These are phyloP conservation scores for Cryptus viduatorius DNA, from an alignment of 2,888 invertebrate species.

Conservation along the genomic window DNA sequence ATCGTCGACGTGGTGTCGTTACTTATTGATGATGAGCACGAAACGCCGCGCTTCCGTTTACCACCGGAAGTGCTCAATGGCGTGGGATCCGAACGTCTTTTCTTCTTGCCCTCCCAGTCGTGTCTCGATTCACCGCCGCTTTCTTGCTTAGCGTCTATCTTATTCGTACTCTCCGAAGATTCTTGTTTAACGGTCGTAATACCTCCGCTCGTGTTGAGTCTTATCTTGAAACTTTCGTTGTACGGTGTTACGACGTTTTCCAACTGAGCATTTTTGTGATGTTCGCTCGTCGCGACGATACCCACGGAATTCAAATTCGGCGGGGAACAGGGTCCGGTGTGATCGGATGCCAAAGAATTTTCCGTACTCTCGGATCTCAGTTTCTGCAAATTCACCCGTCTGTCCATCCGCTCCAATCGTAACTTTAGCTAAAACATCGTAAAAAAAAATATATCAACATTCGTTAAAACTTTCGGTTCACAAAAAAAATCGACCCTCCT, in stretches of 20 bases:
- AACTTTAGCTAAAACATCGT: constrained; percentile 87
- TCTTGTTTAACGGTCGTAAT: constrained; percentile 83
- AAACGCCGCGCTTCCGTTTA: constrained; percentile 83
- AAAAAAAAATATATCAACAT: constrained; percentile 23
- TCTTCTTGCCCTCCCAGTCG: constrained; percentile 81
- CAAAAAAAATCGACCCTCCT: not conserved
- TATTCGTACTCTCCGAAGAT: constrained; percentile 74
- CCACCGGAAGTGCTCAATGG: constrained; percentile 70
- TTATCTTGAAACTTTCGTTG: constrained; percentile 83
- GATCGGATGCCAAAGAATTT: constrained; percentile 78
- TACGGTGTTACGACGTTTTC: constrained; percentile 79
- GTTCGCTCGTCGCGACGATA: constrained; percentile 59
- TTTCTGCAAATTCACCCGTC: constrained; percentile 86
- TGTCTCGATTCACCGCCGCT: constrained; percentile 69
- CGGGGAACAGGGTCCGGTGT: constrained; percentile 80
- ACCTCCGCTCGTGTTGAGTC: constrained; percentile 83
- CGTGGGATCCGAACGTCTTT: constrained; percentile 79
- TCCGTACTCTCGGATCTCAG: constrained; percentile 80
- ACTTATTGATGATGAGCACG: constrained; percentile 82
- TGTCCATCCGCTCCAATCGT: constrained; percentile 89
- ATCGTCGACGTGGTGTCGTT: constrained; percentile 81
- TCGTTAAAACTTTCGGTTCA: not conserved
- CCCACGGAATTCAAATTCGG: constrained; percentile 78
- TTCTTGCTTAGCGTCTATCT: constrained; percentile 79
- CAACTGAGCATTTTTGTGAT: constrained; percentile 72